Evolutionary conservation across 2,888 invertebrate genomes (phyloP), one percentile per base, ranked within the genome.

Genomic region (Lycophotia porphyrea): DNA sequence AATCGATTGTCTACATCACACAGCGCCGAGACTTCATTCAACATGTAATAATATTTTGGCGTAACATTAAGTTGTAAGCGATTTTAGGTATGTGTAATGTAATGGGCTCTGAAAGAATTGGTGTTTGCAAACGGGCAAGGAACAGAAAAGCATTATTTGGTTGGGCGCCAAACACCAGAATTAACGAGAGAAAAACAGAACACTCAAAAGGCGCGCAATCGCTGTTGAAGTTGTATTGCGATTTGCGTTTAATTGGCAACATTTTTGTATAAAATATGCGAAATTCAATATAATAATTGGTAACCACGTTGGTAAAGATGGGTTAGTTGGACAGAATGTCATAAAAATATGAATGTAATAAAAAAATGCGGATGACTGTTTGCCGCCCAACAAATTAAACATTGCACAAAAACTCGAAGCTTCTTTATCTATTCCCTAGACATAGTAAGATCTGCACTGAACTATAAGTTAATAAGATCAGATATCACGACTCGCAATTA

Each of bases 401-500:
- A 18, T 36, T 47, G 18, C 21, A 27, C 27, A 31, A 39, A 44
- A 15, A 65, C 13, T 13, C 4, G 44, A 44, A 47, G 21, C 39
- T 49, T 15, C 39, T 60, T 31, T 36, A 9, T 47, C 11, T 31
- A 39, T 39, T 27, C 15, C 21, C 18, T 60, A 60, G 60, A 24
- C 27, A 4, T n/a, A 47, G 27, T 36, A 36, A 44, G 27, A 24
- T 31, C n/a, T 39, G 24, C 44, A 73, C 27, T 68, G 24, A 39
- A 73, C 39, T 49, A 24, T 36, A 52, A 52, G 47, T 34, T 60
- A 65, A 39, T 47, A 52, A 31, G 21, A 55, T 71, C 55, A 71
- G 18, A 64, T 55, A 55, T 79, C 44, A 71, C 39, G 47, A 34
- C 49, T 77, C 66, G 47, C 47, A 73, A 73, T 80, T 63, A 78